These are phyloP conservation scores for Habropoda laboriosa DNA, from an alignment of 1,140 invertebrate species.

Conservation along the genomic window DNA sequence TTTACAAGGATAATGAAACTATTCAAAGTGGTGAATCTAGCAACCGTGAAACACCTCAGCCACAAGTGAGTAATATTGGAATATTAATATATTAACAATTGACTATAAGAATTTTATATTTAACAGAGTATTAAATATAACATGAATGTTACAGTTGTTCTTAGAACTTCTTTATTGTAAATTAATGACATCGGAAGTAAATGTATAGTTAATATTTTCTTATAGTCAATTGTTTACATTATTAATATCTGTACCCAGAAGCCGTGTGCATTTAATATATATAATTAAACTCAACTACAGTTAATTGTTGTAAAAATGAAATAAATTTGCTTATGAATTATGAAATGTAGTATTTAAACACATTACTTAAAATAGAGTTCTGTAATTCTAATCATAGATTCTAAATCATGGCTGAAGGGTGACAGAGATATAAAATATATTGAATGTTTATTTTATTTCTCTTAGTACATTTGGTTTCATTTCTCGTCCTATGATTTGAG, in stretches of 20 bases:
- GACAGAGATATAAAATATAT: conserved; percentile 54
- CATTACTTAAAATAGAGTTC: conserved; percentile 17
- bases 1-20: conserved; percentile 64
- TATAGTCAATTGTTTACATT: conserved; percentile 54
- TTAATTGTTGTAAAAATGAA: background rate
- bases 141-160: background rate
- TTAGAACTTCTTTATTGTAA: background rate
- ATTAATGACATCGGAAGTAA: background rate
- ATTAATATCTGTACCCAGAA: conserved; percentile 52
- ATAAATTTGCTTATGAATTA: background rate
- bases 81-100: conserved; percentile 48
- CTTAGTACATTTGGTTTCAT: conserved; percentile 56
- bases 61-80: conserved; percentile 68
- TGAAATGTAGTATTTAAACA: background rate
- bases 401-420: conserved; percentile 50
- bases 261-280: too few species aligned
- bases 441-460: conserved; percentile 60
- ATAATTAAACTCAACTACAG: background rate
- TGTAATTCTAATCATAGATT: conserved; percentile 35
- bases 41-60: conserved; percentile 72
- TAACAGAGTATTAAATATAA: background rate
- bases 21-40: conserved; percentile 69
- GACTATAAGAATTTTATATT: conserved; percentile 44
- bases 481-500: conserved; percentile 66
- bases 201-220: conserved; percentile 24